These are phyloP conservation scores for Sebastes paucispinis DNA, from an alignment of 2,797 vertebrate species.

Conservation along the genomic window DNA sequence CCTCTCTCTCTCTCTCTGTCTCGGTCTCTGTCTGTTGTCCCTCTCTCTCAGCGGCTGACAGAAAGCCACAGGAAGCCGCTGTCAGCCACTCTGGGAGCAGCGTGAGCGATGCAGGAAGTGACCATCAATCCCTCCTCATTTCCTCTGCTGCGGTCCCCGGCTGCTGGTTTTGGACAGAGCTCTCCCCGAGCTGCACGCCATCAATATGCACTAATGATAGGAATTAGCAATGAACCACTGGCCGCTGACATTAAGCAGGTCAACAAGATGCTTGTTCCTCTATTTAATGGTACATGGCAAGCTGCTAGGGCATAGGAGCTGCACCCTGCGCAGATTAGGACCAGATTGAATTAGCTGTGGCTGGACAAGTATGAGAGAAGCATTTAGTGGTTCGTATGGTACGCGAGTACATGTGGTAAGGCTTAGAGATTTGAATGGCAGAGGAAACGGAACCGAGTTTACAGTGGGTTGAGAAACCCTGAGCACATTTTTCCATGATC, in stretches of 20 bases:
- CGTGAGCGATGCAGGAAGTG: slow-evolving; percentile 79
- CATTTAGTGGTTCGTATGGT: slow-evolving; percentile 55
- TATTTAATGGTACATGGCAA: slow-evolving; percentile 59
- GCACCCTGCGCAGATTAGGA: slow-evolving; percentile 62
- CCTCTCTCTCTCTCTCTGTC: not conserved
- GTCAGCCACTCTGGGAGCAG: slow-evolving; percentile 69
- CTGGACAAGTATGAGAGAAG: slow-evolving; percentile 58
- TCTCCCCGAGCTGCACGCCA: slow-evolving; percentile 61
- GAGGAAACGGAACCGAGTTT: slow-evolving; percentile 59
- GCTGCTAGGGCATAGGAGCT: slow-evolving; percentile 46
- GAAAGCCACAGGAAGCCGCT: slow-evolving; percentile 78
- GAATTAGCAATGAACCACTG: slow-evolving; percentile 78
- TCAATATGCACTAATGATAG: slow-evolving; percentile 79
- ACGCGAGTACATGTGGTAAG: slow-evolving; percentile 56
- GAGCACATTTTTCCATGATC: slow-evolving; percentile 64
- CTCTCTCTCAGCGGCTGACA: slow-evolving; percentile 51
- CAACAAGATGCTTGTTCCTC: slow-evolving; percentile 71
- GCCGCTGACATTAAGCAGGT: slow-evolving; percentile 74
- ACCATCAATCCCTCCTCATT: slow-evolving; percentile 81
- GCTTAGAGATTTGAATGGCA: slow-evolving; percentile 51
- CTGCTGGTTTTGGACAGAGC: slow-evolving; percentile 61
- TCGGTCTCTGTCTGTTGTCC: slow-evolving; percentile 35
- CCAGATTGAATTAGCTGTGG: slow-evolving; percentile 72
- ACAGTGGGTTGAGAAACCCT: slow-evolving; percentile 56
- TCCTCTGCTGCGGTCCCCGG: slow-evolving; percentile 64